Percentiles rank a stretch among this genome's conserved stretches.
These are phyloP conservation scores for Epirrhoe tristata DNA, from an alignment of 2,888 invertebrate species.

Conservation along the genomic window DNA sequence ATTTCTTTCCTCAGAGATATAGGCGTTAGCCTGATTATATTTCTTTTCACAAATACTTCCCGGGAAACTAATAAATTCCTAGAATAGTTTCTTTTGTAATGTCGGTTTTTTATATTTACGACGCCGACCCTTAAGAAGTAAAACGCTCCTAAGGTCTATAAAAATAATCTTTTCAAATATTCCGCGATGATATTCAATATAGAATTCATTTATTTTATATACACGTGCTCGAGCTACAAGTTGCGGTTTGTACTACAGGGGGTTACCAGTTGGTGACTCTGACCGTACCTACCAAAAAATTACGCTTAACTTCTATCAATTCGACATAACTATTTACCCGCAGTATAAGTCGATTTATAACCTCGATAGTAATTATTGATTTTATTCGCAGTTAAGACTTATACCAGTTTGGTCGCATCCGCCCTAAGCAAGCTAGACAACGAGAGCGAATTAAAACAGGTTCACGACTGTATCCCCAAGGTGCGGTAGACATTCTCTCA, in stretches of 20 bases:
- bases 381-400: too few species aligned
- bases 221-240: background rate
- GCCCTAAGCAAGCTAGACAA: too few species aligned
- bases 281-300: too few species aligned
- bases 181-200: background rate
- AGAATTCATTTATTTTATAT: background rate
- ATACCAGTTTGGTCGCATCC: too few species aligned
- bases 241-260: background rate
- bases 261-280: too few species aligned
- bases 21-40: background rate
- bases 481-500: too few species aligned
- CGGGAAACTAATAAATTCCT: background rate
- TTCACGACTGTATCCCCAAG: too few species aligned
- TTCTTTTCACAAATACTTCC: background rate
- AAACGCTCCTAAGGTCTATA: slow-evolving; percentile 16
- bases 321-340: too few species aligned
- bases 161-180: slow-evolving; percentile 25
- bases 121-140: slow-evolving; percentile 10
- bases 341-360: too few species aligned
- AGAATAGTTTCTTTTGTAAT: background rate
- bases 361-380: too few species aligned
- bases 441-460: too few species aligned
- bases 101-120: slow-evolving; percentile 20
- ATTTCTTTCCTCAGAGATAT: background rate
- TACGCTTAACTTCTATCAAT: too few species aligned